Base-by-base conservation (phyloP, 1,140 invertebrate genomes). In the Drosophila grimshawi region DNA sequence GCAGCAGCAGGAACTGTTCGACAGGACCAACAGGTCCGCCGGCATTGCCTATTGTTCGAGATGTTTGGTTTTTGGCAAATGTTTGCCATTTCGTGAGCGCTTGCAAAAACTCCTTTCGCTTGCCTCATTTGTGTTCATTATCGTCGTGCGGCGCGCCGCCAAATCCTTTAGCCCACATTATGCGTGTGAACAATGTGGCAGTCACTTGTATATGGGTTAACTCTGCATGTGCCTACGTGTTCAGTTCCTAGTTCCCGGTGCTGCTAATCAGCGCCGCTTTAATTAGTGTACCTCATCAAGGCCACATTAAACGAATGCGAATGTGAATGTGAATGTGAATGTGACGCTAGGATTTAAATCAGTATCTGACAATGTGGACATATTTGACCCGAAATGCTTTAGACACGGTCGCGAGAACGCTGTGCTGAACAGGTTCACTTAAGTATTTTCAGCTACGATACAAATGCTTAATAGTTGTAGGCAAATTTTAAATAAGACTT, bases 91-190 rank as follows among this genome's bases (percentile, higher is more conserved):
- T 78, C 65, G 61, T 59, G 53, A 67, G 46, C 55, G 32, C 32
- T 74, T 51, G 71, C 71, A 74, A 72, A 82, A 88, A 88, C 80
- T 88, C 83, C 72, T 86, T 86, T 86, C 68, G 83, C 62, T 57
- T 59, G 57, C 66, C 83, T 86, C 83, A 86, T 86, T 86, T 86
- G 83, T 86, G 83, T 86, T 88, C 83, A 86, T 86, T 86, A 86
- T 86, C 80, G 83, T 83, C 83, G 76, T 86, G 83, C 83, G 83
- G 83, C 83, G 83, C 83, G 82, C 82, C 82, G 83, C 83, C 82
- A 88, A 67, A 81, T 80, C 78, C 75, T 74, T 81, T 83, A 71
- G 75, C 81, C 81, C 72, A 83, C 64, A 76, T 83, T 76, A 76
- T 80, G 78, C 81, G 81, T 80, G 80, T 67, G 78, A 83, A 83